These are phyloP conservation scores for Anguilla japonica DNA, from an alignment of 2,113 vertebrate species.

Conservation along the genomic window DNA sequence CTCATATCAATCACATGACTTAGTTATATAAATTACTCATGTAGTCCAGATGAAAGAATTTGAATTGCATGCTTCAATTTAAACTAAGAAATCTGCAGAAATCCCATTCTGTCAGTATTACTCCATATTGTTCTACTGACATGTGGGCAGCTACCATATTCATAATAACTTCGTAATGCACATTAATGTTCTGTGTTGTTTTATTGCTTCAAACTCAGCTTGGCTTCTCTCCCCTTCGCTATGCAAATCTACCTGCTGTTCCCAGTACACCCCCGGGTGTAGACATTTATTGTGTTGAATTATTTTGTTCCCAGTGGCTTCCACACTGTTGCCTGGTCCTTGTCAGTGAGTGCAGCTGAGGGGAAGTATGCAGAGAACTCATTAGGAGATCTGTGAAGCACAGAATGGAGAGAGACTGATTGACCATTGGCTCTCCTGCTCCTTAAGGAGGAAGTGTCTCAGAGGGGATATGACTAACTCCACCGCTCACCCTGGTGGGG, in stretches of 20 bases:
- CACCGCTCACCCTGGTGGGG: neutral
- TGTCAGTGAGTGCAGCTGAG: neutral
- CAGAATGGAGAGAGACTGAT: neutral
- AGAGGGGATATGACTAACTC: conserved; percentile 5
- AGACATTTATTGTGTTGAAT: neutral
- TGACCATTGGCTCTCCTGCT: neutral
- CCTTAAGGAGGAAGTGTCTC: neutral
- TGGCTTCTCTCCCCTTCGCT: neutral
- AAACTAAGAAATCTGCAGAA: neutral
- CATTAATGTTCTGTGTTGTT: neutral
- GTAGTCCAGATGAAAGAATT: no score
- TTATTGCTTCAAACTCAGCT: no score
- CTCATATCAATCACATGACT: neutral
- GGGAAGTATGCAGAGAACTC: neutral
- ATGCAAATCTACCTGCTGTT: neutral
- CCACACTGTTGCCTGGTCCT: neutral
- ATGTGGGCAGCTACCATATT: neutral
- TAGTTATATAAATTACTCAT: no score
- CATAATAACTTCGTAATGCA: neutral
- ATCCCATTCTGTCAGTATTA: no score
- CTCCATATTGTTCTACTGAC: neutral
- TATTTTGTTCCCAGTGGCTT: neutral
- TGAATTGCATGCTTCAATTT: no score
- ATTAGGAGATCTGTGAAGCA: neutral
- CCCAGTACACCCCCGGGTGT: neutral